A percentile compares a stretch with the other conserved stretches of the same genome.
Conservation (phyloP, 1,140 invertebrate genomes). For the Monomorium pharaonis region DNA sequence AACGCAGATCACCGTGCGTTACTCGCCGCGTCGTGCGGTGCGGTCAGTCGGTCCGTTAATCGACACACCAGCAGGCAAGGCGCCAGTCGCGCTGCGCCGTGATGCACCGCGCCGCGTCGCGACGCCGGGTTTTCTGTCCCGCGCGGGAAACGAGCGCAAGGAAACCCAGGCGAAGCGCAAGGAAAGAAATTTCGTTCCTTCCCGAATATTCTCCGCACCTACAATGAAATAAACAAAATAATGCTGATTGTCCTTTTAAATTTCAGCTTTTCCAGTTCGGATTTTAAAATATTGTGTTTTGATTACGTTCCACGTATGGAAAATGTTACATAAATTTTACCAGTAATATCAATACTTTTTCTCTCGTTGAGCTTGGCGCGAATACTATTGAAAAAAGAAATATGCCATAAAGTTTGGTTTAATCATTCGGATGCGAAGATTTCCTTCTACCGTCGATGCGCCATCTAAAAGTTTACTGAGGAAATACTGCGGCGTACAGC, state of each 20-base stretch:
- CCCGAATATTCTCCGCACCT: background rate
- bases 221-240: background rate
- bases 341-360: background rate
- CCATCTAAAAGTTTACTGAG: background rate
- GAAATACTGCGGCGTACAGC: background rate
- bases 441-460: background rate
- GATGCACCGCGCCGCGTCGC: background rate
- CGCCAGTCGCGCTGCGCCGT: background rate
- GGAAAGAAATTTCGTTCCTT: background rate
- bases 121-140: too few relatives aligned
- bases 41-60: background rate
- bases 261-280: too few relatives aligned
- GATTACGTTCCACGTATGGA: background rate
- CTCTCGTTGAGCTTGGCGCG: background rate
- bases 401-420: background rate
- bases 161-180: background rate
- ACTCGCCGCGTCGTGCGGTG: background rate
- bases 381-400: background rate
- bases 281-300: background rate
- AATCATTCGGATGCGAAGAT: background rate
- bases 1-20: constrained; percentile 5
- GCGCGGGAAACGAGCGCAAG: background rate
- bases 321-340: background rate
- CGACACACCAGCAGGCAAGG: constrained; percentile 7
- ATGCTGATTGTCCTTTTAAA: background rate